Evolutionary conservation across 2,797 vertebrate species (phyloP), one percentile per base, ranked within the genome.

Genomic region (Taenioides sp.): DNA sequence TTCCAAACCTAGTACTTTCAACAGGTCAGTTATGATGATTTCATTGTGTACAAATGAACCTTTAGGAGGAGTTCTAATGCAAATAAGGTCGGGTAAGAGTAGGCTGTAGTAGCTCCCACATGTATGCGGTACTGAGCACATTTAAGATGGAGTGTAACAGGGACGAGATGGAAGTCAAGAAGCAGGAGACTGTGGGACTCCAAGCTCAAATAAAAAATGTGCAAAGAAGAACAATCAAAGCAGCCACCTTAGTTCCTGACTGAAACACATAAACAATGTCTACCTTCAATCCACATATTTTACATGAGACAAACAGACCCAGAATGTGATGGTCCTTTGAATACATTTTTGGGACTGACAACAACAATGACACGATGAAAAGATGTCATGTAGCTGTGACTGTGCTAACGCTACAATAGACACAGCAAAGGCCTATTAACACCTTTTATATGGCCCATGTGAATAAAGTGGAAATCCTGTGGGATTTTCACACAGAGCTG

Each of bases 121-220:
- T 84, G 88, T 92, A n/a, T 17, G 50, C 5, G 6, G 50, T 7
- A 2, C 77, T 91, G 91, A 91, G 89, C 90, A 90, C 92, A 86
- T 78, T 89, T 80, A 84, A 79, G 72, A 72, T 80, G 75, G 58
- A 67, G 64, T 55, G 77, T 66, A 49, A 65, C 40, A 67, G 47
- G 58, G 49, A 70, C 22, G 34, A 65, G 76, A 40, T n/a, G 70
- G 17, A 20, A 20, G 49, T 73, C 76, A 40, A 37, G 50, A 70
- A 14, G 73, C 37, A 50, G 67, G 0, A 37, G 9, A 14, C 7
- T 14, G 7, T 63, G 10, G 2, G 17, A 18, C 28, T 34, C 20
- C 17, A 17, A 61, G 28, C 20, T 28, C 25, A 61, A 31, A 55
- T 62, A 23, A 59, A 23, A 57, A 9, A 65, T 1, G 27, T 47